These are phyloP conservation scores for Drosophila dunni DNA, from an alignment of 1,140 invertebrate species.

Conservation along the genomic window DNA sequence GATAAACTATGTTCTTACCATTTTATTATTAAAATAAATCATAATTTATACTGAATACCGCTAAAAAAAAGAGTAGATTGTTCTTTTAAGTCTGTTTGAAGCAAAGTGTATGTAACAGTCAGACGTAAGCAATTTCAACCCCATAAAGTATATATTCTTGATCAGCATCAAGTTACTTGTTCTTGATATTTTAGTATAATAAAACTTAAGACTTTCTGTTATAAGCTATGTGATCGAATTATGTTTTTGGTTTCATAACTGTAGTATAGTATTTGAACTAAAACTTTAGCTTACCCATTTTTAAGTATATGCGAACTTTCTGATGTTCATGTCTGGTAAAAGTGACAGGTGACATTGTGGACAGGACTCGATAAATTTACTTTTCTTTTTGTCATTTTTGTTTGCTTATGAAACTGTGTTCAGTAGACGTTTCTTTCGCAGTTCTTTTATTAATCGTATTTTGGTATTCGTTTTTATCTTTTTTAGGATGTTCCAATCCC, in stretches of 20 bases:
- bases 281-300: slow-evolving; percentile 9
- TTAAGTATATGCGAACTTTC: not conserved
- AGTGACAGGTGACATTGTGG: not conserved
- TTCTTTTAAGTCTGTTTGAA: too few species aligned
- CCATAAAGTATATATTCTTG: too few species aligned
- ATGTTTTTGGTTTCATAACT: not conserved
- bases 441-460: slow-evolving; percentile 36
- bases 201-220: too few species aligned
- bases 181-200: too few species aligned
- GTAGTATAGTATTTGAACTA: not conserved
- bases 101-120: too few species aligned
- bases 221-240: not conserved
- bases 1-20: too few species aligned
- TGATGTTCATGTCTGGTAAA: not conserved
- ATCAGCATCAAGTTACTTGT: too few species aligned
- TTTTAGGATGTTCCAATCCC: slow-evolving; percentile 21
- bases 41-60: too few species aligned
- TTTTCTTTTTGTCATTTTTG: not conserved
- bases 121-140: too few species aligned
- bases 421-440: not conserved
- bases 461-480: slow-evolving; percentile 45
- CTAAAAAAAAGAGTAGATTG: too few species aligned
- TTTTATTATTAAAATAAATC: not conserved
- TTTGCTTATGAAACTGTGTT: not conserved
- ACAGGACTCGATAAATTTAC: not conserved